Base-by-base conservation (phyloP, 2,113 vertebrate genomes). In the Syngnathus floridae region DNA sequence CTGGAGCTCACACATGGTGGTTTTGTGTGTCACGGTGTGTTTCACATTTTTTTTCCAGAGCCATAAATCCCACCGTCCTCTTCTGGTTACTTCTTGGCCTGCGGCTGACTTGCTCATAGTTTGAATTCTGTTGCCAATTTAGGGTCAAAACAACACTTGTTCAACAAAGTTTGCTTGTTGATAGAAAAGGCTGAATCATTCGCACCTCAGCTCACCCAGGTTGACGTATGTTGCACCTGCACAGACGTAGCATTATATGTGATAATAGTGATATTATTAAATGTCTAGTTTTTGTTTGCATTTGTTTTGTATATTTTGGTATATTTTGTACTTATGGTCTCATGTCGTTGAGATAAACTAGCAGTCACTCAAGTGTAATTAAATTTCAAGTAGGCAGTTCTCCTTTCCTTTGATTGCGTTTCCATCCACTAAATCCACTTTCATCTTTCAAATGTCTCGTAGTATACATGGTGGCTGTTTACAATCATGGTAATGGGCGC, bases 101-200 rank as follows among this genome's bases (percentile, higher is more conserved):
- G 58, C 6, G 10, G 5, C 2, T 41, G 58, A 60, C 58, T n/a
- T 41, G 19, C 16, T 40, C 37, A 13, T 59, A 41, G 7, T 41
- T 61, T 43, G 36, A n/a, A 43, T 22, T 22, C n/a, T 41, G n/a
- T n/a, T 61, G 37, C 38, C 58, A 22, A 41, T 6, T 22, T n/a
- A 13, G 37, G 58, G 38, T 40, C 37, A 43, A 16, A 61, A 61
- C 38, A 61, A 61, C 38, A 41, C 38, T 14, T 21, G 11, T 7
- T 22, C 31, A 60, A 61, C 38, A 61, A 21, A 10, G 58, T 22
- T 41, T 22, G 58, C 38, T 61, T 61, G 58, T 61, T 21, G 21
- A 38, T 60, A 21, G 37, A 61, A 61, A 61, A 41, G n/a, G 38
- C 16, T 22, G 38, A 61, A 41, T 61, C 4, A 61, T 43, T 61